Evolutionary conservation across 64 coral and sea anemone species (phyloP), one percentile per base, ranked within the genome.

Genomic region (Pocillopora verrucosa): DNA sequence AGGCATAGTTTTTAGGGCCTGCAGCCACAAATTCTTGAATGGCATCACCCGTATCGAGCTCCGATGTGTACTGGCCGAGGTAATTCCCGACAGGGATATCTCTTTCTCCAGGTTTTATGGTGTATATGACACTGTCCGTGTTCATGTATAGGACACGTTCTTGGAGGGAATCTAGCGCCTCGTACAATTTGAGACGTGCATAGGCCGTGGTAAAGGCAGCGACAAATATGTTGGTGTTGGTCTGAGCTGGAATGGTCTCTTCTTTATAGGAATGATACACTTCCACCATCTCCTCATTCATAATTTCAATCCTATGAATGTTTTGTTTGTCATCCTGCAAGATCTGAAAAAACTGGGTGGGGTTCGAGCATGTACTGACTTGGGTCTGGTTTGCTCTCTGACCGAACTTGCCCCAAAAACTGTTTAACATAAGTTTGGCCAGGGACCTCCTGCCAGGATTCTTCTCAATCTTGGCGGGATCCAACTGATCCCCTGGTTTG

Each of bases 111-210:
- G 30, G 30, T 30, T 30, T 30, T 30, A 30, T 30, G 14, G 16
- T 73, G 73, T 76, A 94, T 26, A 94, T 90, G 2, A 94, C 61
- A 38, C 72, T 78, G 58, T 94, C 92, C 9, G 88, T 94, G 58
- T 94, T 88, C 80, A 72, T 90, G 14, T 94, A 90, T 0, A 80
- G 14, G 1, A 90, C 88, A 36, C 74, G 62, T 9, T 30, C 17
- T 12, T 68, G 22, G 6, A 94, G 76, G 11, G 22, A 4, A 16
- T 79, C 70, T 10, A 94, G 36, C 1, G 86, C 67, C 14, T 19
- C 34, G 16, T 87, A 58, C 24, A 86, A 82, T 20, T 87, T 76
- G 36, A 92, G 87, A 0, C 59, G 9, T 9, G 73, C 73, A 9
- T 17, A 75, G 24, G 9, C 9, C 11, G 73, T 75, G 17, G 73